Base-by-base conservation (phyloP, 2,888 invertebrate species). In the Lymantria dispar region DNA sequence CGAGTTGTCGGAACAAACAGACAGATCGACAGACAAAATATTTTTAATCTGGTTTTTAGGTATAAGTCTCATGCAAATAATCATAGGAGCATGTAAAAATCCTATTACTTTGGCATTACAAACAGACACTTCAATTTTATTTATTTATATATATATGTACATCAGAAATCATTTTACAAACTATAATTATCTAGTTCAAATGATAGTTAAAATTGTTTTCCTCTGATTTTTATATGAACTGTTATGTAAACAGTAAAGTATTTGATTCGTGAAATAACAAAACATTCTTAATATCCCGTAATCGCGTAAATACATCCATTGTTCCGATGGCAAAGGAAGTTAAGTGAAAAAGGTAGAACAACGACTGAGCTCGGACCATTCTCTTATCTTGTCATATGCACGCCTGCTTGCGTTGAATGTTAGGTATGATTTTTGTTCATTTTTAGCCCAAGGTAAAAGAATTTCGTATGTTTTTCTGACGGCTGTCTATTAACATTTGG, bases 371-470 rank as follows among this genome's bases (percentile, higher is more conserved):
- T 43, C 42, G 39, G 45, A 42, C 41, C 42, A 40, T 22, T 22
- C 36, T 48, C 60, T 66, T 66, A 66, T 68, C 65, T 68, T 66
- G 65, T 66, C 65, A 58, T 47, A 60, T 62, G 57, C 65, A 65
- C 56, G 66, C 48, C 43, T 38, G 47, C 50, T 60, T 68, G 60
- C 42, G 56, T 54, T 40, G 30, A 56, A 59, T 54, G 43, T 54
- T 49, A 55, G 46, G 44, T 46, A 44, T 31, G 48, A 52, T 60
- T 57, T 64, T 61, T 60, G 52, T 59, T 62, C 57, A 56, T 50
- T 61, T 60, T 61, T 52, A 49, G 45, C 46, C 15, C 22, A 9
- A 45, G 22, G 40, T 48, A 48, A 56, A 54, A 49, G 29, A 37
- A 39, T 50, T 48, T 47, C 31, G 12, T 47, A 60, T 50, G 44